These are phyloP conservation scores for Leiothrix lutea DNA, from an alignment of 2,113 vertebrate genomes.

Conservation along the genomic window DNA sequence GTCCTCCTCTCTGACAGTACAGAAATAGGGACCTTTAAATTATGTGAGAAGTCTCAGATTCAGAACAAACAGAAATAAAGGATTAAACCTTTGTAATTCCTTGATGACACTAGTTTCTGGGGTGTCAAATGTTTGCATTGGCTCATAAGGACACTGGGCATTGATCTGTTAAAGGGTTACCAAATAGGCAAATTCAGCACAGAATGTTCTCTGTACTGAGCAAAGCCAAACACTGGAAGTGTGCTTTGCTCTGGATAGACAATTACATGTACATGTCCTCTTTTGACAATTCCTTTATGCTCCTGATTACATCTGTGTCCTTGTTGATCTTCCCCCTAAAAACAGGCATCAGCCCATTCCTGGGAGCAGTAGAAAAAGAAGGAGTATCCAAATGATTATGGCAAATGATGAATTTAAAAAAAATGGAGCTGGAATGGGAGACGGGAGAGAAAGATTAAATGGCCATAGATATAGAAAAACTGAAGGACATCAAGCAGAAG, in stretches of 20 bases:
- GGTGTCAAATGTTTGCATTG: accelerated
- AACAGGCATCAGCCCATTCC: neutral
- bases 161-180: neutral
- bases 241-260: neutral
- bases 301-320: neutral
- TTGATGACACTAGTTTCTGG: neutral
- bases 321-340: neutral
- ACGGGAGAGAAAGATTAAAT: neutral
- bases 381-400: neutral
- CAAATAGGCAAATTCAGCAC: neutral
- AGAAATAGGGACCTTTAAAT: neutral
- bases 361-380: neutral
- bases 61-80: neutral
- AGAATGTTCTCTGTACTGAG: neutral
- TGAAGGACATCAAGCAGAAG: neutral
- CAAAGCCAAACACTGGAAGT: neutral
- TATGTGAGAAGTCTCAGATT: neutral
- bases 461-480: neutral
- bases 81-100: neutral
- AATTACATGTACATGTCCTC: neutral
- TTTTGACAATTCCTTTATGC: neutral
- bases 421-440: neutral
- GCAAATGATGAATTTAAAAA: neutral
- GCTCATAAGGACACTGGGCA: neutral
- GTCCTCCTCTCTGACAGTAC: neutral